Evolutionary conservation across 2,888 invertebrate genomes (phyloP), one percentile per base, ranked within the genome.

Genomic region (Lissonota sp.): DNA sequence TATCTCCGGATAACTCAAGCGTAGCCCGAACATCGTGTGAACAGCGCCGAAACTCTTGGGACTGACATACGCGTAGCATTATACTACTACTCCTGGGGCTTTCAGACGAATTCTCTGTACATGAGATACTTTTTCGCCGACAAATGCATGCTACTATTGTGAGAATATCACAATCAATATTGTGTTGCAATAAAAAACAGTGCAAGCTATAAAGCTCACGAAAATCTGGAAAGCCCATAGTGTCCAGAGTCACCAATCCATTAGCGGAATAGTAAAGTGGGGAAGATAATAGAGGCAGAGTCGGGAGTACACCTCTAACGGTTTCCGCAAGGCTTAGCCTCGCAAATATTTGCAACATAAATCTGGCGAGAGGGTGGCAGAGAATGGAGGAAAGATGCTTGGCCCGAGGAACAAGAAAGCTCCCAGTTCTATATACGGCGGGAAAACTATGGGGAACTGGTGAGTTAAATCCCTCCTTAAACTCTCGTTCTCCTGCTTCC

Each of bases 281-380:
- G 49, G 10, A 49, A 5, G 72, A 72, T 62, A 55, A 71, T 66
- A 79, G 46, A 42, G 57, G 40, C 39, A 39, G 39, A 58, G 74
- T 57, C 10, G 14, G 53, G 16, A 66, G 70, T 80, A 66, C 75
- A 53, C 46, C 37, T 49, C 49, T 4, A 72, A 62, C 26, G 55
- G 40, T 44, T 53, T 75, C 53, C 63, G 16, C 60, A 63, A 71
- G 80, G 58, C 83, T 80, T 85, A 80, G 86, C 72, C 83, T 86
- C 84, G 87, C 88, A 87, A 89, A 88, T 89, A 88, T 89, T 88
- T 88, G 87, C 86, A 73, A 85, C 85, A 86, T 87, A 87, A 88
- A 88, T 89, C 86, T 26, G 26, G 26, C 26, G 26, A 26, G 26
- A 26, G 26, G 26, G 3, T 26, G 26, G 26, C 26, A 16, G 40